Base-by-base conservation (phyloP, 1,140 invertebrate genomes). In the Drosophila rhopaloa region DNA sequence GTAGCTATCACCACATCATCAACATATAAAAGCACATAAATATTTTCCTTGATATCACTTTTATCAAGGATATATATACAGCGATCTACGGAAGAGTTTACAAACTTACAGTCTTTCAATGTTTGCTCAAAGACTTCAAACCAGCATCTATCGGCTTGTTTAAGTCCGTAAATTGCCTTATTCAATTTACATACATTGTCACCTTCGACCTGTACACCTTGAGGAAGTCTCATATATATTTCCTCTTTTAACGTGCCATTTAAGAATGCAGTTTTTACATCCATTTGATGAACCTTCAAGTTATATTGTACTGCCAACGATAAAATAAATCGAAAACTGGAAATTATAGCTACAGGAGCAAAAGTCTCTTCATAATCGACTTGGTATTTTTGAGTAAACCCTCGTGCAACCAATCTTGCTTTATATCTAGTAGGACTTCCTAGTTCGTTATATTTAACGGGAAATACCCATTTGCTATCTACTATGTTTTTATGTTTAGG, bases 121-220 rank as follows among this genome's bases (percentile, higher is more conserved):
- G 14, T n/a, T 44, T 44, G 41, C 14, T 44, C 41, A 44, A 44
- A 44, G 1, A 44, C 10, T 67, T 81, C 57, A 70, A 78, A 82
- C 85, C 85, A 89, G 44, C 78, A 80, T 61, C 80, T 68, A 48
- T 92, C 85, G 27, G 92, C 71, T 67, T 93, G 92, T 82, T 93
- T 93, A 14, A 93, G 74, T 0, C 91, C 92, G 75, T 93, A 93
- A 14, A 93, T 57, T 38, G 85, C 76, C 70, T 91, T 92, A 41
- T 92, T 91, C 40, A 93, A 74, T 76, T 68, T 91, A 55, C 82
- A 91, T 32, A 91, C 63, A 47, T 78, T 19, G 40, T 80, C 66
- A 55, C 16, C 27, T 13, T 80, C 38, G 35, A 59, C 48, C 24
- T 55, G 41, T n/a, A 90, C 59, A n/a, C 91, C 91, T 73, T 93